Base-by-base conservation (phyloP, 2,113 vertebrate genomes). In the Hiodon alosoides region DNA sequence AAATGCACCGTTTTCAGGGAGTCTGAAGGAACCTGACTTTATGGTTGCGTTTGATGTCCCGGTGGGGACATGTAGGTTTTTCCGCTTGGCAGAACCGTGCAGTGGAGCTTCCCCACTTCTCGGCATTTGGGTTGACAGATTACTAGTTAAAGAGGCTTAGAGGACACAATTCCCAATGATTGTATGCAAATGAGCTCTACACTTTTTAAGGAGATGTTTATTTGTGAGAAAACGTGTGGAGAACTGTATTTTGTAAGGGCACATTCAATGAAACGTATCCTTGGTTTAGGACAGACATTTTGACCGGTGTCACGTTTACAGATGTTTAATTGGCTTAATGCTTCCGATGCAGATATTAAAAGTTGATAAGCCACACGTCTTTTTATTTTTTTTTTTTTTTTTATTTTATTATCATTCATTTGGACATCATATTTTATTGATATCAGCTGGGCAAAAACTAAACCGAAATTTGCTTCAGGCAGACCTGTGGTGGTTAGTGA, bases 1-100 rank as follows among this genome's bases (percentile, higher is more conserved):
- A 31, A 31, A 31, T 0, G 31, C 31, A 2, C 64, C 50, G 66
- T 48, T 59, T 50, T 60, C 51, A 69, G 11, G 14, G 58, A 14
- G 2, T 0, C 67, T 69, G 31, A 75, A 69, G 51, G 69, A 78
- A 73, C 72, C 69, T 66, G 50, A 50, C 74, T 77, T 77, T 75
- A 75, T 61, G 72, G 65, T 53, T 62, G n/a, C 47, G 67, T 66
- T 67, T 77, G 75, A 70, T 55, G 71, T 65, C 67, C 51, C 16
- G 61, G 11, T 52, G 61, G 67, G 60, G 68, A 59, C 67, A 46
- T 71, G 17, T 47, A 59, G 60, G 52, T 60, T 67, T 67, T 17
- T n/a, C 6, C 14, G 48, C 67, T 71, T 3, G 72, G 53, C 71
- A 69, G 61, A 77, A 71, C 53, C 13, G 10, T 69, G 72, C 60